Evolutionary conservation across 2,113 vertebrate species (phyloP).

Genomic region (Rhadina sibilatrix): DNA sequence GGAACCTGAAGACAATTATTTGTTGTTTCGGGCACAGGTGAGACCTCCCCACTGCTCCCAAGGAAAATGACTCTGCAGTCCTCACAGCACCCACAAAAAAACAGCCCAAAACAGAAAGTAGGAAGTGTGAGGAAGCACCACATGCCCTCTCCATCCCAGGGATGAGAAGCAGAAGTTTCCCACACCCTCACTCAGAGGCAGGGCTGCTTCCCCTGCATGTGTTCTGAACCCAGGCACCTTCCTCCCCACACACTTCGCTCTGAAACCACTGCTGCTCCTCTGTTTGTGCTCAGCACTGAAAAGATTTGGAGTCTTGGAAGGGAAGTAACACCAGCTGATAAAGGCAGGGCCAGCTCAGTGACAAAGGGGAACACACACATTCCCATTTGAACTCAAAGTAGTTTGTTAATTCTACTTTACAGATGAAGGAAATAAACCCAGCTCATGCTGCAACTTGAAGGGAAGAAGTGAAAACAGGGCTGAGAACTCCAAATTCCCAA

Average conservation of each 20-base stretch:
- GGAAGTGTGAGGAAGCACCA: neutral
- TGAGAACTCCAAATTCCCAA: neutral
- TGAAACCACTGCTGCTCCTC: neutral
- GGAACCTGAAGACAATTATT: neutral
- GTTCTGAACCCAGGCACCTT: neutral
- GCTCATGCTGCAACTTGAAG: neutral
- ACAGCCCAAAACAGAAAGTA: neutral
- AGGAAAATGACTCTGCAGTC: neutral
- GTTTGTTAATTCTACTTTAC: neutral
- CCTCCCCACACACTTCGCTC: neutral
- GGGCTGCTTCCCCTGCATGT: neutral
- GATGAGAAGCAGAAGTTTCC: neutral
- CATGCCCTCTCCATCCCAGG: neutral
- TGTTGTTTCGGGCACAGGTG: neutral
- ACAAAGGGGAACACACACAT: neutral
- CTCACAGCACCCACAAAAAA: neutral
- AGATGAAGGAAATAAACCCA: neutral
- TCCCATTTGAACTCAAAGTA: neutral
- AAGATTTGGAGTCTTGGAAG: neutral
- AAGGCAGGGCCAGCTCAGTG: neutral
- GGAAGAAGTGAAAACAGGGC: neutral
- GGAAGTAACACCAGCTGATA: neutral
- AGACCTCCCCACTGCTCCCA: neutral
- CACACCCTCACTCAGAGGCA: slow-evolving; percentile 6
- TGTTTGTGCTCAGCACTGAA: neutral